A percentile compares a stretch with the other conserved stretches of the same genome.
phyloP scores from a whole-genome alignment of 2,113 vertebrate species.

The Sylvilagus bachmani region DNA sequence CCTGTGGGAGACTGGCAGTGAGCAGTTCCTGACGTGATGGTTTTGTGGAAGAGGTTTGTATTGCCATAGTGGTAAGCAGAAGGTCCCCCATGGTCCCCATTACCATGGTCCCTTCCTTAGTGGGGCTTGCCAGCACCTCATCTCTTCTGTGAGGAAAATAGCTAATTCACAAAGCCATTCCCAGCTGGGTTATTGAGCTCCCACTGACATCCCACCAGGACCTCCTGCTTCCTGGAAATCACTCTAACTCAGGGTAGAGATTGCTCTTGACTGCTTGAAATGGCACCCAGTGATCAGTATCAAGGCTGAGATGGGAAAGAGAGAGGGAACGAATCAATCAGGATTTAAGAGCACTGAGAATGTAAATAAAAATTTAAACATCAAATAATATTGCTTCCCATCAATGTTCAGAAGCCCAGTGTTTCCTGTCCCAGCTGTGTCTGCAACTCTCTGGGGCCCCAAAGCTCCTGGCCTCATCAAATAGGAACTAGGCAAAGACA shows the following conservation, averaged over 20 bases:
- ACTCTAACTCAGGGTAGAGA: slow-evolving; percentile 13
- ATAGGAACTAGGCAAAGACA: not conserved
- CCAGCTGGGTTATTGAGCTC: not conserved
- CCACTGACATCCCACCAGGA: not conserved
- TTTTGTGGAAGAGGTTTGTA: slow-evolving; percentile 32
- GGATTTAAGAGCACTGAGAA: not conserved
- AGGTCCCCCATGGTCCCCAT: slow-evolving; percentile 8
- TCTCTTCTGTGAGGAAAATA: slow-evolving; percentile 1
- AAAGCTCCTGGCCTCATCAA: not conserved
- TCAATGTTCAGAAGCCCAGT: not conserved
- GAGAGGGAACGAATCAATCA: not conserved
- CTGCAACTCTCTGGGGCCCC: not conserved
- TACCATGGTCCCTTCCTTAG: not conserved
- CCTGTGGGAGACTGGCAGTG: not conserved
- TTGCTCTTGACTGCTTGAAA: slow-evolving; percentile 51
- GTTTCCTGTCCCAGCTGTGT: not conserved
- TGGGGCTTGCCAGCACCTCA: not conserved
- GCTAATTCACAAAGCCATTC: not conserved
- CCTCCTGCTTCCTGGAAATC: slow-evolving; percentile 62
- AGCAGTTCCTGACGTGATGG: not conserved
- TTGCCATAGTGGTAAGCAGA: slow-evolving; percentile 8
- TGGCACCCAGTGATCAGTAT: slow-evolving; percentile 44
- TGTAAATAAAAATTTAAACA: not conserved
- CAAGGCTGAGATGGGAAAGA: not conserved
- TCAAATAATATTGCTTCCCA: not conserved